These are phyloP conservation scores for Cotesia chilonis DNA, from an alignment of 1,140 invertebrate genomes.

Conservation along the genomic window DNA sequence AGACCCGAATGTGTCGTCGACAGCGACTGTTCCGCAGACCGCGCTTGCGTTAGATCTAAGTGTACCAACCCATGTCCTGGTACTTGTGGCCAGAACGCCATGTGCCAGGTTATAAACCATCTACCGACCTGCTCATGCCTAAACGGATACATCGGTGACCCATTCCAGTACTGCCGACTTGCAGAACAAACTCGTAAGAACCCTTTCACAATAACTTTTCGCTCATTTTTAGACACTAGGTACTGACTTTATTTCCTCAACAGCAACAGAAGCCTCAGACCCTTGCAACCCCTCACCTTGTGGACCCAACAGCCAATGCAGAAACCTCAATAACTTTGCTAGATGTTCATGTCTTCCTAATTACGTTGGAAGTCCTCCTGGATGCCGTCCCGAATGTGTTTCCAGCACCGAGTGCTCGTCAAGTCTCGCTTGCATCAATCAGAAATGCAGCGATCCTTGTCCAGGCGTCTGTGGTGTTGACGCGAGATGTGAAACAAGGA, in stretches of 20 bases:
- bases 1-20: conserved; percentile 76
- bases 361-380: conserved; percentile 73
- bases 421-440: conserved; percentile 62
- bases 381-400: conserved; percentile 74
- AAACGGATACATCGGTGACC: conserved; percentile 76
- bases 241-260: conserved; percentile 44
- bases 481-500: conserved; percentile 66
- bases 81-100: conserved; percentile 76
- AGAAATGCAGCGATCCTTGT: conserved; percentile 68
- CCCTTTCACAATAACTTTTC: conserved; percentile 19
- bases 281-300: conserved; percentile 77
- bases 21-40: conserved; percentile 75
- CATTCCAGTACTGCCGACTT: conserved; percentile 70
- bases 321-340: conserved; percentile 69
- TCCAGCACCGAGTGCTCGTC: conserved; percentile 67
- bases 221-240: no score
- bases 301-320: conserved; percentile 73
- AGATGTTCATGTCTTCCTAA: conserved; percentile 71
- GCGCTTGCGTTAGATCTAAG: conserved; percentile 74
- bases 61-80: conserved; percentile 79
- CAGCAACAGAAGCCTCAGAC: conserved; percentile 55
- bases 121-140: conserved; percentile 76
- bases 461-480: conserved; percentile 67
- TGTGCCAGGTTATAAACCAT: conserved; percentile 79
- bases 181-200: conserved; percentile 67